Base-by-base conservation (phyloP, 64 coral and sea anemone species). In the Montipora efflorescens region DNA sequence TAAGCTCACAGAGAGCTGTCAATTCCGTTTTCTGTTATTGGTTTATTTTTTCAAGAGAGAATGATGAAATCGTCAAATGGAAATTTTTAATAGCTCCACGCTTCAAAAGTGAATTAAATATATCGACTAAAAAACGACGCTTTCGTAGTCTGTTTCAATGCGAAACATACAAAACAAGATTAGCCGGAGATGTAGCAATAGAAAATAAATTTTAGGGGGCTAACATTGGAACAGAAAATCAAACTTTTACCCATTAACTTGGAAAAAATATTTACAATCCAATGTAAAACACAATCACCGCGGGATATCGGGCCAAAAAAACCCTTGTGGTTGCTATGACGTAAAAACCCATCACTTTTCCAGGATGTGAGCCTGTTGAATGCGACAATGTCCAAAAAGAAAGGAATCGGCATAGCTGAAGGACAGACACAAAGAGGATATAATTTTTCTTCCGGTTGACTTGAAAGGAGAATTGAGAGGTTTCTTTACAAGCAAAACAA, bases 221-320 rank as follows among this genome's bases (percentile, higher is more conserved):
- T 83, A 59, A 83, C 81, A 83, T 83, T 59, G 25, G 81, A 36
- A 13, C 58, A 18, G 61, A 68, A 64, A 85, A 70, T 85, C 45
- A 85, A 85, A 85, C 82, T 71, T 70, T 18, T 85, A 3, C 62
- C 67, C 67, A 85, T 70, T 85, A 70, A 69, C 82, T 64, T 45
- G 15, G 81, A 64, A 64, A 85, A 71, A 85, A 7, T 85, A 85
- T 85, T 85, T 85, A 85, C 82, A 85, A 62, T 85, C 82, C n/a
- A 70, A 85, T 47, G 62, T 85, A 71, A 70, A 70, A 85, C 66
- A 85, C 66, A 71, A 49, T 22, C 82, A 36, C 67, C 44, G 64
- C 82, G 43, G 47, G 62, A 71, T 47, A 85, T 85, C 70, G 64
- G 45, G 67, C 82, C 70, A 16, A 45, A 85, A 71, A 85, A 50